Evolutionary conservation across 2,113 vertebrate species (phyloP).

Genomic region (Lepisosteus osseus): DNA sequence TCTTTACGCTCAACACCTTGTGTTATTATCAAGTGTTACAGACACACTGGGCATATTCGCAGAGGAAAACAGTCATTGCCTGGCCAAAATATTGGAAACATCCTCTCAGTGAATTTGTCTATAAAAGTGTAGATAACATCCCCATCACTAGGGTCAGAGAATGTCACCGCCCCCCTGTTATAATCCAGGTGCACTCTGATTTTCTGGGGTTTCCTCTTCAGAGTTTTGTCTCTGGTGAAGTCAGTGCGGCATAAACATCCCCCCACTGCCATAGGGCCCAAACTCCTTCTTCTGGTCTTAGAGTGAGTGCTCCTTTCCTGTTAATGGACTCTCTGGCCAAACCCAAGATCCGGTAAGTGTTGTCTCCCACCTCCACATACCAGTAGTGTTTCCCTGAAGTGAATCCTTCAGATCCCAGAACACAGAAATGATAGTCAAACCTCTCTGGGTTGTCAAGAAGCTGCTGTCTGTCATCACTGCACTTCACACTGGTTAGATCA

Average conservation of each 20-base stretch:
- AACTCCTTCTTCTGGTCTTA: slow-evolving; percentile 54
- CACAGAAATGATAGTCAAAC: slow-evolving; percentile 49
- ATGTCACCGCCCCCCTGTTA: slow-evolving; percentile 48
- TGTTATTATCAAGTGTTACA: slow-evolving; percentile 7
- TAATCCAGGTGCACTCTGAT: slow-evolving; percentile 56
- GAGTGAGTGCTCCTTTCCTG: slow-evolving; percentile 54
- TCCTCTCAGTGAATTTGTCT: slow-evolving; percentile 43
- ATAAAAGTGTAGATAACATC: slow-evolving; percentile 57
- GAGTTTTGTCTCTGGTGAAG: slow-evolving; percentile 46
- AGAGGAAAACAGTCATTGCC: slow-evolving; percentile 51
- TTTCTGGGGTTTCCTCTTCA: slow-evolving; percentile 44
- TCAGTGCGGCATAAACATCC: slow-evolving; percentile 60
- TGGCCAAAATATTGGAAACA: slow-evolving; percentile 62
- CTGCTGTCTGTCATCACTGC: slow-evolving; percentile 48
- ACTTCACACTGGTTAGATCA: slow-evolving; percentile 46
- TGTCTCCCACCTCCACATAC: slow-evolving; percentile 56
- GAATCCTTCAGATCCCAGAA: slow-evolving; percentile 49
- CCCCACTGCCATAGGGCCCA: slow-evolving; percentile 58
- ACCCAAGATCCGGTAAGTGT: slow-evolving; percentile 55
- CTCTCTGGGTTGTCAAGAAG: slow-evolving; percentile 57
- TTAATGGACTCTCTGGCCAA: slow-evolving; percentile 50
- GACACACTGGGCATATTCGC: slow-evolving; percentile 36
- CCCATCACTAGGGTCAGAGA: slow-evolving; percentile 39
- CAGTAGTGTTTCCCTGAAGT: slow-evolving; percentile 45
- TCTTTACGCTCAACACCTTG: too few relatives aligned